Conservation (phyloP, 2,888 invertebrate genomes). For the Formica aserva region DNA sequence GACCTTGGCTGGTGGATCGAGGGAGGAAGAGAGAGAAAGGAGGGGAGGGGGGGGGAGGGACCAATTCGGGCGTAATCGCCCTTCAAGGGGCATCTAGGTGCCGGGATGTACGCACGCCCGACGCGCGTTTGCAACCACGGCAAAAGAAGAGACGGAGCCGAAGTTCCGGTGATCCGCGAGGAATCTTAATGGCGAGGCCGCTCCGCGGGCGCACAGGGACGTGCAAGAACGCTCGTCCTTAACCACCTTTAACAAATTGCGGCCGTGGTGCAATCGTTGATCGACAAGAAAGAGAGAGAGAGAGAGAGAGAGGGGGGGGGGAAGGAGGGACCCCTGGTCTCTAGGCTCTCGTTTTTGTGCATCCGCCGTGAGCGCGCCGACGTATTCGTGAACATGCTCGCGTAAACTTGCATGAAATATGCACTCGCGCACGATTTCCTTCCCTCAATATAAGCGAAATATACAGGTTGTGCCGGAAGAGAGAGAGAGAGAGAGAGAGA, state of each 20-base stretch:
- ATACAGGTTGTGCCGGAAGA: constrained; percentile 11
- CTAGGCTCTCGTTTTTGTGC: constrained; percentile 70
- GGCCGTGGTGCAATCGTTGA: constrained; percentile 71
- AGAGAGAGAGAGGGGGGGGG: not conserved
- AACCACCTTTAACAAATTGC: constrained; percentile 77
- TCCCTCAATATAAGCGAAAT: constrained; percentile 6
- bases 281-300: constrained; percentile 59
- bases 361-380: constrained; percentile 37
- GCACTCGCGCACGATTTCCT: constrained; percentile 27
- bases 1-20: constrained; percentile 70
- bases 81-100: constrained; percentile 69
- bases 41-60: not conserved
- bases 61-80: constrained; percentile 73
- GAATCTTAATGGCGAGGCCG: constrained; percentile 75
- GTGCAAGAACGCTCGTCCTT: constrained; percentile 76
- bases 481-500: not conserved
- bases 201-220: constrained; percentile 58
- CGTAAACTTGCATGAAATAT: constrained; percentile 54
- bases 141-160: constrained; percentile 63
- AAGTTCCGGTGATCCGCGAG: constrained; percentile 72
- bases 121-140: constrained; percentile 49
- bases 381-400: constrained; percentile 68
- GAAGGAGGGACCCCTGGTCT: constrained; percentile 57
- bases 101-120: constrained; percentile 46
- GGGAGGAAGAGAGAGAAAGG: constrained; percentile 10